Base-by-base conservation (phyloP, 2,888 invertebrate genomes). In the Poecilobothrus nobilitatus region DNA sequence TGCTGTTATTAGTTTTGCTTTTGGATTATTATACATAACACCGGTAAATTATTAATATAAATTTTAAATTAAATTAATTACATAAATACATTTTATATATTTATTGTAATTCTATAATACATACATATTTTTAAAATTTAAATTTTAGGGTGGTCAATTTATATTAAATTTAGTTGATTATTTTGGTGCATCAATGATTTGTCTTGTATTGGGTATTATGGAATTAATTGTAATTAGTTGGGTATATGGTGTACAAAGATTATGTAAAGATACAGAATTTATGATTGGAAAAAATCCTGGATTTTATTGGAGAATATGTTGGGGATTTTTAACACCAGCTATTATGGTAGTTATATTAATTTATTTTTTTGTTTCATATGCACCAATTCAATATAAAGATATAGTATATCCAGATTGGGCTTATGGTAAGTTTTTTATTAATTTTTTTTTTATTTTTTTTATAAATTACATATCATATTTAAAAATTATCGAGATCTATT, bases 241-340 rank as follows among this genome's bases (percentile, higher is more conserved):
- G 88, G 85, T 92, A 67, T 92, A 92, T 76, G 91, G 88, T 27
- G 78, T 89, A 44, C 84, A 86, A 72, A 87, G 89, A 69, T 83
- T 91, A 70, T 86, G 89, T 74, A 82, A 84, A 66, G 94, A 94
- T 76, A 83, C 91, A 41, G 91, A 93, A 78, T 94, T 89, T 78
- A 94, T 94, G 94, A 80, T 91, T 74, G 87, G 88, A 22, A 84
- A 83, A 41, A 87, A 87, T 78, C 86, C 89, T 0, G 84, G 88
- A 1, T 74, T 87, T 53, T 94, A 92, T 78, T 94, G 93, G 93
- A 85, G 91, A 71, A 73, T 90, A 62, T 92, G 91, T 73, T 94
- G 94, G 94, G 86, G 86, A 0, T 66, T 91, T 10, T 78, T 92
- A 65, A 91, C 91, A 2, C 94, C 94, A 0, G 74, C 85, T 0